These are phyloP conservation scores for Megaleporinus macrocephalus DNA, from an alignment of 2,113 vertebrate genomes.

Conservation along the genomic window DNA sequence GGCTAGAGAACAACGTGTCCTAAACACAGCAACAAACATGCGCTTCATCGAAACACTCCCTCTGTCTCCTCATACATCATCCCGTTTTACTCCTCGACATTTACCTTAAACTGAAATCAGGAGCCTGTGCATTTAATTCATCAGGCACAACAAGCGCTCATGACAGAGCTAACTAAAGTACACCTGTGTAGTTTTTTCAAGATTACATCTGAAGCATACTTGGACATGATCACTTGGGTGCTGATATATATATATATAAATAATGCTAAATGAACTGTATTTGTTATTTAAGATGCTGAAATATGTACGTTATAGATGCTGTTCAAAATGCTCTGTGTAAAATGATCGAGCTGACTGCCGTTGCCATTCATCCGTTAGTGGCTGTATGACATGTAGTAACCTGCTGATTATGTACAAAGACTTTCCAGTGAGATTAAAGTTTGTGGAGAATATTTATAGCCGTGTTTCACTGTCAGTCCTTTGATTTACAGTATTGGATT, in stretches of 20 bases:
- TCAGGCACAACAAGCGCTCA: constrained; percentile 4
- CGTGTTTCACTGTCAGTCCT: background rate
- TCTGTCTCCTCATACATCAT: background rate
- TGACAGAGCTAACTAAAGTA: background rate
- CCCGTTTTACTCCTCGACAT: background rate
- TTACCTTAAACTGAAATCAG: background rate
- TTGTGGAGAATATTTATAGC: background rate
- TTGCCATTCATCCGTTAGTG: background rate
- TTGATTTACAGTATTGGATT: too few relatives aligned
- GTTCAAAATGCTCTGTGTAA: background rate
- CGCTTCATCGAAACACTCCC: background rate
- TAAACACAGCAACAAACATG: constrained; percentile 3
- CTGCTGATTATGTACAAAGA: background rate
- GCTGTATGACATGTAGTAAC: background rate
- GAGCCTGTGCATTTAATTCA: constrained; percentile 5
- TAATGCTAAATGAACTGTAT: background rate
- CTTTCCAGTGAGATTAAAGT: too few relatives aligned
- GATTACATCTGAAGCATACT: background rate
- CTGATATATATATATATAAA: background rate
- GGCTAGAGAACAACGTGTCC: constrained; percentile 74
- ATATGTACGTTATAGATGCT: background rate
- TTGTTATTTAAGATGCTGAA: constrained; percentile 24
- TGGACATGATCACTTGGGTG: background rate
- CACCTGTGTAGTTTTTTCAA: constrained; percentile 9
- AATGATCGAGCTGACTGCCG: background rate